Evolutionary conservation across 2,797 vertebrate species (phyloP).

Genomic region (Neosalanx taihuensis): DNA sequence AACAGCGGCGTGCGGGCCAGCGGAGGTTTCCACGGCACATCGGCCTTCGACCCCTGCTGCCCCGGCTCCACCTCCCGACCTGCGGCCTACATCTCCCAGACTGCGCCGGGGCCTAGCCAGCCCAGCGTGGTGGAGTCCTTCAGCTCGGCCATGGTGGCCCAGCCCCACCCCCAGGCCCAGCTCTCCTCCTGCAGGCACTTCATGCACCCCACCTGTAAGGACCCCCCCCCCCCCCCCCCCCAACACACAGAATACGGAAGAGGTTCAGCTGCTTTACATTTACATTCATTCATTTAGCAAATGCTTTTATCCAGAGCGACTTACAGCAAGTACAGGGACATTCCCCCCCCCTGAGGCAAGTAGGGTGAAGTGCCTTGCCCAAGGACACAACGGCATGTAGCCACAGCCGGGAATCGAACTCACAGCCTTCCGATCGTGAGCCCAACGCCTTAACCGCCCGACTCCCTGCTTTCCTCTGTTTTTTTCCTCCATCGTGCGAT

Average conservation of each 20-base stretch:
- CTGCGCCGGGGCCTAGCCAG: constrained; percentile 84
- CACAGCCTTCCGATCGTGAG: no score
- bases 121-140: constrained; percentile 84
- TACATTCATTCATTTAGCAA: no score
- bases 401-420: no score
- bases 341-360: no score
- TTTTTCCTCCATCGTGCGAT: no score
- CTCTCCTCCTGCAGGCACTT: constrained; percentile 93
- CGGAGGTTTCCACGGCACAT: constrained; percentile 88
- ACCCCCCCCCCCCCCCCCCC: not conserved
- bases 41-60: constrained; percentile 97
- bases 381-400: no score
- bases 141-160: constrained; percentile 83
- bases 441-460: no score
- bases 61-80: constrained; percentile 89
- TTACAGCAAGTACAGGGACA: no score
- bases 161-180: constrained; percentile 84
- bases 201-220: constrained; percentile 76
- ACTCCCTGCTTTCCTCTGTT: no score
- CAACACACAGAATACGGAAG: not conserved
- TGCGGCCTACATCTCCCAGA: constrained; percentile 85
- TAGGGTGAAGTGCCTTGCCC: no score
- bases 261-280: no score
- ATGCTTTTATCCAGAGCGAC: no score
- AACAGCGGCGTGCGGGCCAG: constrained; percentile 85